Percentiles rank a stretch among this genome's conserved stretches.
Evolutionary conservation across 37 sponge, comb jelly and placozoan genomes (phyloP).

Genomic region (Spongia lamella): DNA sequence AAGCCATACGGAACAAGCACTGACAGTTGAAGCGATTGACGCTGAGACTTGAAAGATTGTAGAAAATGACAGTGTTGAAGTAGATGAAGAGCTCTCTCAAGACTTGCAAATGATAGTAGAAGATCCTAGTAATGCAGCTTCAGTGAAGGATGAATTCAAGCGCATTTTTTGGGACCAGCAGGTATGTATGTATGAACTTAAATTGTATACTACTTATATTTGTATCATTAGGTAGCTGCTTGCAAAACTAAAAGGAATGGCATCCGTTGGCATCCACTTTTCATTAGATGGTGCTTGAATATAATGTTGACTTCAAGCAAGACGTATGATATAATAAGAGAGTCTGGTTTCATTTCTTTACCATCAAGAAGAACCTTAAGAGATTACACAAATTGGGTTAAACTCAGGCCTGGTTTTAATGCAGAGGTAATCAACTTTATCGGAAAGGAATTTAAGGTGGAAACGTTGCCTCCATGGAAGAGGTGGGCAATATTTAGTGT

Average conservation of each 20-base stretch:
- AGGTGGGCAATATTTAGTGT: constrained; percentile 9
- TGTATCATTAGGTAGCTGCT: neutral
- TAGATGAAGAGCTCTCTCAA: no score
- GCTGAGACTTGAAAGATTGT: no score
- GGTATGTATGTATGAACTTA: neutral
- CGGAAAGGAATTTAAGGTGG: constrained; percentile 16
- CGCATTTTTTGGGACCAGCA: no score
- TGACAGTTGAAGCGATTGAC: no score
- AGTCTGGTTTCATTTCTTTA: no score
- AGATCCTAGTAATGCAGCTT: no score
- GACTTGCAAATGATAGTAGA: no score
- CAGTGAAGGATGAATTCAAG: no score
- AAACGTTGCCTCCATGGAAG: constrained; percentile 21
- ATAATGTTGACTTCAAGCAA: neutral
- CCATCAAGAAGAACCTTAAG: constrained; percentile 53
- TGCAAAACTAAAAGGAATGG: neutral
- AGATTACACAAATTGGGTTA: constrained; percentile 52
- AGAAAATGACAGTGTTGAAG: no score
- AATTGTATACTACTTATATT: neutral
- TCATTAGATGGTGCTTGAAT: constrained; percentile 25
- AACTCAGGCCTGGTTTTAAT: constrained; percentile 40
- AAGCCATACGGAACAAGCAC: no score
- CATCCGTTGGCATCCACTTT: constrained; percentile 34
- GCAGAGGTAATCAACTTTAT: constrained; percentile 11
- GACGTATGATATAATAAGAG: no score